Percentiles rank a stretch among this genome's conserved stretches.
Evolutionary conservation across 2,113 vertebrate species (phyloP).

Genomic region (Channa argus): DNA sequence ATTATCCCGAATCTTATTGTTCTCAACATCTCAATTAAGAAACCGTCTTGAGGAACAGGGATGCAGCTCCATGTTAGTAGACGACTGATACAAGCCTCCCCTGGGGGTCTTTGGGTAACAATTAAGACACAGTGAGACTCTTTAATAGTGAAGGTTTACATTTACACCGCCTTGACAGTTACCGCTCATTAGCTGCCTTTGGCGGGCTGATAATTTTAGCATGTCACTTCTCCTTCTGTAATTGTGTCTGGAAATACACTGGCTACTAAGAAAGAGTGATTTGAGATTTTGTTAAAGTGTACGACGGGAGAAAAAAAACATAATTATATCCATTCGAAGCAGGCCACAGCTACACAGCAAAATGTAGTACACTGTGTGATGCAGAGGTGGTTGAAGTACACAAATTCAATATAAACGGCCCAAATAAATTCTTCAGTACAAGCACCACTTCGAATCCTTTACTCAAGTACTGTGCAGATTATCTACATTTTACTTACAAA

Average conservation of each 20-base stretch:
- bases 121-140: constrained; percentile 17
- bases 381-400: too few species aligned
- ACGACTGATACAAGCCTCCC: not conserved
- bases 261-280: not conserved
- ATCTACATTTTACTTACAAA: too few species aligned
- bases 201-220: not conserved
- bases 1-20: constrained; percentile 9
- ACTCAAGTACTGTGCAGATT: too few species aligned
- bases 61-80: constrained; percentile 11
- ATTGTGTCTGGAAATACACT: not conserved
- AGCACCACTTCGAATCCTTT: too few species aligned
- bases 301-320: not conserved
- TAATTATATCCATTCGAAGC: too few species aligned
- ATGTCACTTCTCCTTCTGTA: not conserved
- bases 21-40: constrained; percentile 29
- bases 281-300: not conserved
- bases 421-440: too few species aligned
- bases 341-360: too few species aligned
- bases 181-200: not conserved
- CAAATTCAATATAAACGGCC: too few species aligned
- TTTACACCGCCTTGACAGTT: not conserved
- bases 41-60: not conserved
- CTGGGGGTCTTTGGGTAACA: not conserved
- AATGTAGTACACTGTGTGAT: too few species aligned
- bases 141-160: not conserved